Evolutionary conservation across 2,113 vertebrate genomes (phyloP).

Genomic region (Eleginops maclovinus): DNA sequence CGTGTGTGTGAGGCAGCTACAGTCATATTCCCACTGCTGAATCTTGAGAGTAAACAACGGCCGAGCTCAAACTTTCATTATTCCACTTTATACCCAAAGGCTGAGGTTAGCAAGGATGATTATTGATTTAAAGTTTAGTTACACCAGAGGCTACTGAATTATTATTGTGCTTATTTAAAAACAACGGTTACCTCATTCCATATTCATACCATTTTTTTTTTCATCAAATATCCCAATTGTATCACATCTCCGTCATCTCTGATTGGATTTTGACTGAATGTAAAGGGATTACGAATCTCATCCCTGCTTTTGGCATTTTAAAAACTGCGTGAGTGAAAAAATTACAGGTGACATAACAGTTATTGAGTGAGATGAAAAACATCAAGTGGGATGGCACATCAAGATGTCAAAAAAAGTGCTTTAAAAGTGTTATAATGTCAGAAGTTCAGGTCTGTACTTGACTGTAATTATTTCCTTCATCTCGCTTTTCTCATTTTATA

Average conservation of each 20-base stretch:
- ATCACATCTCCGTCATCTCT: neutral
- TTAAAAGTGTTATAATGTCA: neutral
- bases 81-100: constrained; percentile 33
- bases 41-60: constrained; percentile 33
- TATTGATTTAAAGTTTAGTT: constrained; percentile 25
- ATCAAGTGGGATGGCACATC: neutral
- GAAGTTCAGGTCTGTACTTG: constrained; percentile 20
- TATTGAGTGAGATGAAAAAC: neutral
- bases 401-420: neutral
- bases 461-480: constrained; percentile 38
- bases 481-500: constrained; percentile 44
- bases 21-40: constrained; percentile 46
- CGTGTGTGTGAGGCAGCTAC: constrained; percentile 42
- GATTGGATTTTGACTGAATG: constrained; percentile 31
- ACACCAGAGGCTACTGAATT: constrained; percentile 17
- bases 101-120: constrained; percentile 42
- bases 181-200: constrained; percentile 4
- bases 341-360: neutral
- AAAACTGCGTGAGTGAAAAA: neutral
- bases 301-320: constrained; percentile 11
- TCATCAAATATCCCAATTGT: neutral
- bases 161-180: constrained; percentile 8
- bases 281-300: constrained; percentile 24
- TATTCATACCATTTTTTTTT: neutral
- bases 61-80: constrained; percentile 40